Percentiles rank a stretch among this genome's conserved stretches.
phyloP scores from a whole-genome alignment of 1,140 invertebrate genomes.

The Sycobia sp. region DNA sequence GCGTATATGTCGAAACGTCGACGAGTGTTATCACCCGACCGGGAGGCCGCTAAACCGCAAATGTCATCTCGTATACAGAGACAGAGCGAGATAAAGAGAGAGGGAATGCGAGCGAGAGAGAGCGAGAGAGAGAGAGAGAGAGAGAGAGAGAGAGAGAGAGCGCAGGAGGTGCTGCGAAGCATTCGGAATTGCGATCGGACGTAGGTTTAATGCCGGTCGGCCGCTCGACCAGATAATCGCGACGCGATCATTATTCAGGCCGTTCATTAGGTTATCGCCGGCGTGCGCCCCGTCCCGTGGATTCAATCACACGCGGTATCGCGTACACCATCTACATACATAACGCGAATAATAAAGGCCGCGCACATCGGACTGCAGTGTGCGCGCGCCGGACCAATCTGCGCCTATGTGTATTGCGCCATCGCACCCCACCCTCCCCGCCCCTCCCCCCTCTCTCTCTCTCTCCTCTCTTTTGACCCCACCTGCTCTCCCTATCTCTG shows the following conservation, averaged over 20 bases:
- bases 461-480: too few relatives aligned
- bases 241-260: constrained; percentile 41
- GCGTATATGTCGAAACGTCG: constrained; percentile 14
- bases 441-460: too few relatives aligned
- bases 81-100: not conserved
- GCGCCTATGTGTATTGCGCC: not conserved
- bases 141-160: too few relatives aligned
- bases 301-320: constrained; percentile 43
- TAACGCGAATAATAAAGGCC: constrained; percentile 38
- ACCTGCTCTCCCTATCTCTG: too few relatives aligned
- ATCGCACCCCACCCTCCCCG: not conserved
- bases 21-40: not conserved
- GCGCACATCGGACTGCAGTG: not conserved
- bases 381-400: not conserved
- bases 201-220: not conserved
- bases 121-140: too few relatives aligned
- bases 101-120: too few relatives aligned
- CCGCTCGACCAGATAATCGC: constrained; percentile 34
- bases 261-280: constrained; percentile 44
- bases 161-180: too few relatives aligned
- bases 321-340: constrained; percentile 41
- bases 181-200: too few relatives aligned
- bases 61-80: not conserved
- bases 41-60: not conserved
- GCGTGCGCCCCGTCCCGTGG: not conserved